Base-by-base conservation (phyloP, 2,888 invertebrate species). In the Blera fallax region DNA sequence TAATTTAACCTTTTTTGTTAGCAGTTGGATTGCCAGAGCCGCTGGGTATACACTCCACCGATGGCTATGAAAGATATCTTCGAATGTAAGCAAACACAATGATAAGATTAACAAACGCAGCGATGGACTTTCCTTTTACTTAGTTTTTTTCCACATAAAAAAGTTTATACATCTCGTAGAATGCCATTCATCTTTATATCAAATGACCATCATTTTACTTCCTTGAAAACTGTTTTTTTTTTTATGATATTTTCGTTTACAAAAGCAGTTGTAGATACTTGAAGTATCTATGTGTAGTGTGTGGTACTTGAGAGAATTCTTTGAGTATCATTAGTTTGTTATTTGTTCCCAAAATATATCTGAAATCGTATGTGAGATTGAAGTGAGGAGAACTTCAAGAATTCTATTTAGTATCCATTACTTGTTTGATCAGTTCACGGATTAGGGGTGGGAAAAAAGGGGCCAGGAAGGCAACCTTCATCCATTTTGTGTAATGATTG, bases 1-100 rank as follows among this genome's bases (percentile, higher is more conserved):
- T 64, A 77, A 81, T 85, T 85, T 85, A 67, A 48, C n/a, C 50
- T 77, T 48, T 67, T 11, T 56, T 50, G 10, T 27, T 48, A 14
- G 7, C 43, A 10, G 18, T 32, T 43, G 10, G 34, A 65, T 76
- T 16, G 43, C 40, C 62, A 62, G 50, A 65, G 54, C n/a, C 40
- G 64, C 2, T 18, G 7, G 43, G 40, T 54, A 32, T 64, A 16
- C 58, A 14, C 24, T 16, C 10, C 27, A 37, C 37, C 16, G 62
- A 40, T 74, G 29, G 18, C 21, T 43, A 37, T 21, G 18, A 4
- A 43, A 40, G 37, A 29, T 37, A 34, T 21, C 45, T 24, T n/a
- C n/a, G n/a, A n/a, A n/a, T 56, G 54, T 56, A 40, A 40, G 24
- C 80, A 65, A 70, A 58, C 64, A 74, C n/a, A 62, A 69, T 52